These are phyloP conservation scores for Pleuronectes platessa DNA, from an alignment of 2,113 vertebrate genomes.

Conservation along the genomic window DNA sequence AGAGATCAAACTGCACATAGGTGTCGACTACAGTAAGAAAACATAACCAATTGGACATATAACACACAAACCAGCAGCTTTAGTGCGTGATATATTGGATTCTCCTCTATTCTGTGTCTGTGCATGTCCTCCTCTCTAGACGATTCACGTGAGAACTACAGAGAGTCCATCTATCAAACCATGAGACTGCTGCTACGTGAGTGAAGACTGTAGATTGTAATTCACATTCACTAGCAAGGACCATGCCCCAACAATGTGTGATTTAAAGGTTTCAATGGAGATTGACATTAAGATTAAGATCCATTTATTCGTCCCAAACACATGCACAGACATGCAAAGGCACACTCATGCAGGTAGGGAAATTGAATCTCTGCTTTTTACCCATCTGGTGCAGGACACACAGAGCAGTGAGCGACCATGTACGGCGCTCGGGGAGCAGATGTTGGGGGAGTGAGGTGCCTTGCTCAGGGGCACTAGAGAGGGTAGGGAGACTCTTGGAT, in stretches of 20 bases:
- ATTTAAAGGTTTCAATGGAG: no score
- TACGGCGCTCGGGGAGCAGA: no score
- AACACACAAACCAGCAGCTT: slow-evolving; percentile 19
- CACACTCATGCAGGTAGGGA: no score
- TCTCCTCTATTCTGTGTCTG: slow-evolving; percentile 56
- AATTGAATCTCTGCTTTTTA: no score
- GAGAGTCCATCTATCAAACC: slow-evolving; percentile 90
- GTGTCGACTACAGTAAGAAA: slow-evolving; percentile 90
- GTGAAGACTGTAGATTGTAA: slow-evolving; percentile 66
- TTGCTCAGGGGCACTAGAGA: no score
- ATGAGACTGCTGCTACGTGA: slow-evolving; percentile 94
- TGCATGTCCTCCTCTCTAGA: slow-evolving; percentile 78
- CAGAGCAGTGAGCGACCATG: no score
- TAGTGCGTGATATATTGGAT: slow-evolving; percentile 25
- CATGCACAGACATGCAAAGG: no score
- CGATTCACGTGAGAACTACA: slow-evolving; percentile 90
- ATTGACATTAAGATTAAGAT: no score
- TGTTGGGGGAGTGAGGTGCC: no score
- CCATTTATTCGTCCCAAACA: no score
- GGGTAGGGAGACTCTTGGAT: no score
- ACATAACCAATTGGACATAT: neutral
- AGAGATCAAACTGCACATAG: slow-evolving; percentile 90
- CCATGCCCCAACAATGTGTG: neutral
- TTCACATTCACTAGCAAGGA: slow-evolving; percentile 7
- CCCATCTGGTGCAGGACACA: no score